phyloP scores from a whole-genome alignment of 2,113 vertebrate genomes.

The Burhinus bistriatus region DNA sequence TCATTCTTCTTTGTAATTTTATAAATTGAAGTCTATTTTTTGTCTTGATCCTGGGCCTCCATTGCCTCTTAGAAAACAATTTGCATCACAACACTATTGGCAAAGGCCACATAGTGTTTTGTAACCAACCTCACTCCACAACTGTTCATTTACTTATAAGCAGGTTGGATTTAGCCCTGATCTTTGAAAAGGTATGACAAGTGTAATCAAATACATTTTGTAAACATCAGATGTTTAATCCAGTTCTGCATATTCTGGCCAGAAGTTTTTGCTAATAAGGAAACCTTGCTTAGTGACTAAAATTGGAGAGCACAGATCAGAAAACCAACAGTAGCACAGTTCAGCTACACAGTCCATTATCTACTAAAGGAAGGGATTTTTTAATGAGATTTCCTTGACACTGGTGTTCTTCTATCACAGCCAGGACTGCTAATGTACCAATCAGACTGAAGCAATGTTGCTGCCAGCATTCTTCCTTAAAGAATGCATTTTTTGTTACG shows the following conservation, averaged over 20 bases:
- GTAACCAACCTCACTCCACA: background rate
- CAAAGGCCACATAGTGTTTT: background rate
- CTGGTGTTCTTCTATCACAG: background rate
- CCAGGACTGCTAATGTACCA: background rate
- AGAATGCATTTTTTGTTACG: background rate
- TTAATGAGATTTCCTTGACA: conserved; percentile 46
- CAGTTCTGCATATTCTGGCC: background rate
- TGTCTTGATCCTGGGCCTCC: background rate
- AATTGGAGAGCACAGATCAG: background rate
- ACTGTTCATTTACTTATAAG: background rate
- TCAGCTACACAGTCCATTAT: conserved; percentile 4
- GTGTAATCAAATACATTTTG: background rate
- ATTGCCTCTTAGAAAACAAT: background rate
- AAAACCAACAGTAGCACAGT: background rate
- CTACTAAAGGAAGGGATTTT: conserved; percentile 10
- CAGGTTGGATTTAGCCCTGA: background rate
- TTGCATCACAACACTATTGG: fast-evolving
- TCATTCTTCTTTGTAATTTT: background rate
- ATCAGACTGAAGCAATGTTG: background rate
- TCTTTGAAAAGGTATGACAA: background rate
- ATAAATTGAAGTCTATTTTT: background rate
- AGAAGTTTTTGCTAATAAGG: background rate
- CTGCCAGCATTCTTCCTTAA: background rate
- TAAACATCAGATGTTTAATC: background rate
- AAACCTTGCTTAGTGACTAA: background rate